phyloP scores from a whole-genome alignment of 1,140 invertebrate species.

The Drosophila ironensis region DNA sequence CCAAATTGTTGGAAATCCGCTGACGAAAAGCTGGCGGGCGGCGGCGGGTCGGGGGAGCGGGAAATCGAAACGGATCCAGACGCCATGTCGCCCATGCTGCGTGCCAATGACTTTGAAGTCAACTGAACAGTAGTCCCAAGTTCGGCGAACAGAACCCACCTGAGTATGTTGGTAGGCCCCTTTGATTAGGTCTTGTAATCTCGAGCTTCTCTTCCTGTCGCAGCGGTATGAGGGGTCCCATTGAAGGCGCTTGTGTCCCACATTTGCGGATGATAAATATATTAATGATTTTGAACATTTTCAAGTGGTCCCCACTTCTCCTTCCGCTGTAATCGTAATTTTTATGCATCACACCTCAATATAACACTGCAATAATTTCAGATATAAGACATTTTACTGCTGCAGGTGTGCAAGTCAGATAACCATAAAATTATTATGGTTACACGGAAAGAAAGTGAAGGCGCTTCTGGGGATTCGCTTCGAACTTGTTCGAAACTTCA shows the following conservation, averaged over 20 bases:
- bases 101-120: slow-evolving; percentile 39
- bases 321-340: neutral
- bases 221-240: neutral
- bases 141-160: neutral
- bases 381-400: slow-evolving; percentile 23
- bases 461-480: too few relatives aligned
- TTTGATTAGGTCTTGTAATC: slow-evolving; percentile 38
- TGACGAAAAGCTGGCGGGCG: neutral
- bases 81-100: slow-evolving; percentile 64
- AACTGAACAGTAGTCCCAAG: slow-evolving; percentile 45
- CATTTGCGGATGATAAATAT: too few relatives aligned
- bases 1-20: slow-evolving; percentile 16
- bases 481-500: too few relatives aligned
- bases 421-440: neutral
- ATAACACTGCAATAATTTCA: slow-evolving; percentile 27
- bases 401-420: slow-evolving; percentile 22
- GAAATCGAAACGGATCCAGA: slow-evolving; percentile 39
- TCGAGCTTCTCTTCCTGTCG: slow-evolving; percentile 18
- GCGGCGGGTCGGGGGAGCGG: slow-evolving; percentile 13
- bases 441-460: slow-evolving; percentile 1
- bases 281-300: neutral
- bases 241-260: too few relatives aligned
- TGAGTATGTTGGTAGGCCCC: neutral
- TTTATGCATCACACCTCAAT: slow-evolving; percentile 1
- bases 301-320: neutral